These are phyloP conservation scores for Spongia lamella DNA, from an alignment of 37 sponge, comb jelly and placozoan species.

Conservation along the genomic window DNA sequence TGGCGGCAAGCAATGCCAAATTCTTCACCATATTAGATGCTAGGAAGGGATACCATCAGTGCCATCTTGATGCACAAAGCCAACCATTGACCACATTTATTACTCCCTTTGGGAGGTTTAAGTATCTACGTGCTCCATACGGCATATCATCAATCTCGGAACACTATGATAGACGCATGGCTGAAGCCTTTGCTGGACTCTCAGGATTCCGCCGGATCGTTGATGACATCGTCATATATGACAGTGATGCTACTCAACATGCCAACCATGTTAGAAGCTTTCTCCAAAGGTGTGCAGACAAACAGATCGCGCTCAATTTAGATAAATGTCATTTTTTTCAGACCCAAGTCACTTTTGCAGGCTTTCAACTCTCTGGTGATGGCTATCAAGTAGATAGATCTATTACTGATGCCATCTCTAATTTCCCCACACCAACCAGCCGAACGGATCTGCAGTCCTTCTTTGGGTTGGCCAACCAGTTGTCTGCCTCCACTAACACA, in stretches of 20 bases:
- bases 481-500: not conserved
- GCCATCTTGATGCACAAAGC: not conserved
- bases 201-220: constrained; percentile 5
- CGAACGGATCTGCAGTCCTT: constrained; percentile 29
- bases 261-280: constrained; percentile 10
- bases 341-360: constrained; percentile 1
- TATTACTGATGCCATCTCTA: constrained; percentile 21
- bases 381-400: constrained; percentile 14
- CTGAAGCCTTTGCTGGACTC: constrained; percentile 3
- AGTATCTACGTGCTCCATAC: constrained; percentile 19
- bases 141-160: constrained; percentile 20
- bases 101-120: constrained; percentile 18
- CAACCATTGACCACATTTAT: constrained; percentile 5
- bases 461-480: constrained; percentile 27
- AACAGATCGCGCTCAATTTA: constrained; percentile 21
- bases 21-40: not conserved
- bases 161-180: constrained; percentile 6
- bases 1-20: constrained; percentile 12
- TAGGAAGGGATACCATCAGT: constrained; percentile 15
- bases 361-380: not conserved
- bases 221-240: constrained; percentile 9
- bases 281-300: constrained; percentile 20
- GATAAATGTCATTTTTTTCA: constrained; percentile 8
- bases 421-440: constrained; percentile 20
- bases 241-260: not conserved